Percentiles rank a stretch among this genome's conserved stretches.
Evolutionary conservation across 2,797 vertebrate genomes (phyloP).

Genomic region (Poeciliopsis gracilis): DNA sequence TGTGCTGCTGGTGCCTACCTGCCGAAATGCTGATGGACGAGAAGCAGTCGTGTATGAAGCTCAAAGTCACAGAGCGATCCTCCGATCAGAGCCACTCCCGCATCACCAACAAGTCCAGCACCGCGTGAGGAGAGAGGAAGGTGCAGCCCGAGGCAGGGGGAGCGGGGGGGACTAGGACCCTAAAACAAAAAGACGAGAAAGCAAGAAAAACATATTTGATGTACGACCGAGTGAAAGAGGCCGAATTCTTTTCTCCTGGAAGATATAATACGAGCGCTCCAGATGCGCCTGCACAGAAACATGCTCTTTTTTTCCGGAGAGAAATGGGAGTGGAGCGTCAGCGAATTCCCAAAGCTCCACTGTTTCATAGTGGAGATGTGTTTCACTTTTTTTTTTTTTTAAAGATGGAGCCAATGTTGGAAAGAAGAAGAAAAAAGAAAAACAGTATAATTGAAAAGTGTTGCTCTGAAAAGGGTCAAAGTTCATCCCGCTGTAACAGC

Average conservation of each 20-base stretch:
- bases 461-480: conserved; percentile 2
- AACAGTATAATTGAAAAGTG: neutral
- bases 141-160: neutral
- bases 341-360: conserved; percentile 5
- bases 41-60: conserved; percentile 93
- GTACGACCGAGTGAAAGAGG: conserved; percentile 18
- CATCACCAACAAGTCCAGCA: conserved; percentile 91
- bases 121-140: conserved; percentile 74
- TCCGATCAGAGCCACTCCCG: conserved; percentile 91
- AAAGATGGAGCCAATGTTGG: neutral
- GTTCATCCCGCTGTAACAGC: conserved; percentile 33
- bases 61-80: conserved; percentile 90
- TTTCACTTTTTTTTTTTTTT: neutral
- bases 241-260: conserved; percentile 17
- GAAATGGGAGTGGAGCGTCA: neutral
- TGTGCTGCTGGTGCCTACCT: conserved; percentile 95
- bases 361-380: neutral
- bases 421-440: neutral
- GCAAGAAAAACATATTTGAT: conserved; percentile 10
- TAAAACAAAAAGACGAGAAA: neutral
- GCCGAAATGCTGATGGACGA: conserved; percentile 92
- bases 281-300: conserved; percentile 16
- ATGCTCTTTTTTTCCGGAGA: neutral
- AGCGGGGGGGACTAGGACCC: neutral
- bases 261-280: conserved; percentile 19